Conservation (phyloP, 1,140 invertebrate genomes). For the Drosophila watanabei region DNA sequence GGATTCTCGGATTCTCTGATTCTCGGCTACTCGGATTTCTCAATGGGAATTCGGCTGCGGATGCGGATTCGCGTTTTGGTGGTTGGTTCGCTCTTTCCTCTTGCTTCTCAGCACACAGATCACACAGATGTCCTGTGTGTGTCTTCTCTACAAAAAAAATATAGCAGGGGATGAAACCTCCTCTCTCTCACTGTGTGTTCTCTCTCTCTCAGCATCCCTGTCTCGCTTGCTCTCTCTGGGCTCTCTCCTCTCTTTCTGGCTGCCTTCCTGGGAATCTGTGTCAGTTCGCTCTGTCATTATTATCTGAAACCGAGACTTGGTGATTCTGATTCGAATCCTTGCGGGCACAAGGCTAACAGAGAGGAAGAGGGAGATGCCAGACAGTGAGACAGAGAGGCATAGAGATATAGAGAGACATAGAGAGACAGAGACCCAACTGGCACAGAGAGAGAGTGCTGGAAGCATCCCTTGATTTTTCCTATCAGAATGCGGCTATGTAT, state of each 20-base stretch:
- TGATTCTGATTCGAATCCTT: slow-evolving; percentile 62
- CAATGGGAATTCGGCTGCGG: slow-evolving; percentile 49
- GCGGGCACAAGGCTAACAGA: slow-evolving; percentile 56
- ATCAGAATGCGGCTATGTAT: slow-evolving; percentile 80
- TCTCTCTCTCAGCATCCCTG: slow-evolving; percentile 14
- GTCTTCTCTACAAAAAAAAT: slow-evolving; percentile 59
- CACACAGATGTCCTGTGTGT: slow-evolving; percentile 61
- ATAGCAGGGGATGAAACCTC: slow-evolving; percentile 69
- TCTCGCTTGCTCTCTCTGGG: slow-evolving; percentile 12
- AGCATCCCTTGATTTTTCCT: slow-evolving; percentile 66
- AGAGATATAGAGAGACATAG: neutral
- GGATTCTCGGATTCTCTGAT: slow-evolving; percentile 17
- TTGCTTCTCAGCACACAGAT: slow-evolving; percentile 27
- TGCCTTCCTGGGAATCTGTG: slow-evolving; percentile 64
- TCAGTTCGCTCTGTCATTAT: slow-evolving; percentile 71
- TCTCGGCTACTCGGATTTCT: neutral
- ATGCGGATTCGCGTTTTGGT: slow-evolving; percentile 38
- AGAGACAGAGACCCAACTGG: neutral
- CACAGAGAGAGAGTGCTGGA: slow-evolving; percentile 24
- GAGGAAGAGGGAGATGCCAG: slow-evolving; percentile 9
- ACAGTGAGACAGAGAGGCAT: slow-evolving; percentile 7
- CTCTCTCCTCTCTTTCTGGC: slow-evolving; percentile 17
- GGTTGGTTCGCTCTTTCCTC: slow-evolving; percentile 32
- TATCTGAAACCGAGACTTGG: slow-evolving; percentile 46
- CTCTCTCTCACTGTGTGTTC: slow-evolving; percentile 10